Conservation (phyloP, 2,888 invertebrate species). For the Gastrophysa polygoni region DNA sequence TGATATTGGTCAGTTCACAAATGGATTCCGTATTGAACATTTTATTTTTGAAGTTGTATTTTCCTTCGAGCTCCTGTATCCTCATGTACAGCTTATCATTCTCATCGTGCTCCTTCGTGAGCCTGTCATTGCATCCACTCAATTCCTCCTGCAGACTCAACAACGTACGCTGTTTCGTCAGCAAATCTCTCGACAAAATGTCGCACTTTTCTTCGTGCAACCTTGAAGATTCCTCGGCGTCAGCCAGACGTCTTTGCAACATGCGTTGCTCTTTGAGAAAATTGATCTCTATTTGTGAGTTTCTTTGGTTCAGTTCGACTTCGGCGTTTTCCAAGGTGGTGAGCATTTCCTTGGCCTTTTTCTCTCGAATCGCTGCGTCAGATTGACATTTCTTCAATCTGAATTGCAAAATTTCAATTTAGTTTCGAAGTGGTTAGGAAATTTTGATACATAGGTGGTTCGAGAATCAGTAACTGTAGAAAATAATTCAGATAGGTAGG, state of each 20-base stretch:
- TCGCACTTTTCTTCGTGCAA: slow-evolving; percentile 72
- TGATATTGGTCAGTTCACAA: slow-evolving; percentile 80
- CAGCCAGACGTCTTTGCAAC: slow-evolving; percentile 60
- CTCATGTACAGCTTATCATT: slow-evolving; percentile 76
- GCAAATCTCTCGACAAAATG: slow-evolving; percentile 68
- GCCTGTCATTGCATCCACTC: slow-evolving; percentile 68
- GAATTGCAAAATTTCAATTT: slow-evolving; percentile 7
- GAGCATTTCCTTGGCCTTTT: slow-evolving; percentile 78
- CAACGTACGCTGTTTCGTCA: slow-evolving; percentile 69
- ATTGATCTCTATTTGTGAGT: slow-evolving; percentile 75
- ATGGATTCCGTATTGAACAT: slow-evolving; percentile 72
- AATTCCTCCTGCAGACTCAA: slow-evolving; percentile 72
- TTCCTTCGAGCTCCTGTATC: slow-evolving; percentile 74
- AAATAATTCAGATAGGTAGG: too few relatives aligned
- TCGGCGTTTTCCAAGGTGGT: slow-evolving; percentile 78
- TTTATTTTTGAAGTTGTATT: slow-evolving; percentile 63
- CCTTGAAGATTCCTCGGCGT: slow-evolving; percentile 71
- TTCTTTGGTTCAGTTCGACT: slow-evolving; percentile 72
- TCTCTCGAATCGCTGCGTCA: slow-evolving; percentile 73
- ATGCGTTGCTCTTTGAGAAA: slow-evolving; percentile 66
- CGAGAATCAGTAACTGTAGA: too few relatives aligned
- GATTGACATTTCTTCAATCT: slow-evolving; percentile 72
- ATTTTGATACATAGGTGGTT: too few relatives aligned
- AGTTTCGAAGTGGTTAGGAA: too few relatives aligned
- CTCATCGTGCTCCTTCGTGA: slow-evolving; percentile 75